Evolutionary conservation across 2,113 vertebrate species (phyloP).

Genomic region (Macaca mulatta): DNA sequence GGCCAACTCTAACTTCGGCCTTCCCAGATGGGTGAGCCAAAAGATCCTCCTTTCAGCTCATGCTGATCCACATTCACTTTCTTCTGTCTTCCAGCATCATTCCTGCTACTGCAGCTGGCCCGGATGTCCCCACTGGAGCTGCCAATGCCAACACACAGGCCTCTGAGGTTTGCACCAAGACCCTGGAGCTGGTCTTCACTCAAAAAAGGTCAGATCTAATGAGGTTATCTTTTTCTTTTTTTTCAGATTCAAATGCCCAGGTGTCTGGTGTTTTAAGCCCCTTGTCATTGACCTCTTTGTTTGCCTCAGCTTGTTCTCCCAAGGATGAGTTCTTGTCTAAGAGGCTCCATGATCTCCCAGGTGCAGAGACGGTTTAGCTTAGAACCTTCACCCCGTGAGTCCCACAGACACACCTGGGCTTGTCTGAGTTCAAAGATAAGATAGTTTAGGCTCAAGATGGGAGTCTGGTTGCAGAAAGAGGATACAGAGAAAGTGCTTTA

Average conservation of each 20-base stretch:
- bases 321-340: neutral
- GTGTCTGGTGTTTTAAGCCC: neutral
- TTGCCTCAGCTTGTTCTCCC: neutral
- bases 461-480: neutral
- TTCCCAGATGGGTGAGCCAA: neutral
- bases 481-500: neutral
- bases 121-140: neutral
- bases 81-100: accelerated
- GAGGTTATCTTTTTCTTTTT: neutral
- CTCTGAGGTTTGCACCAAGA: neutral
- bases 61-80: neutral
- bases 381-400: neutral
- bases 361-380: neutral
- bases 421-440: neutral
- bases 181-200: neutral
- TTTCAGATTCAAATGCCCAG: neutral
- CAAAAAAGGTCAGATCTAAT: neutral
- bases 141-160: neutral
- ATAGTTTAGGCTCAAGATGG: neutral
- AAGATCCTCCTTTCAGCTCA: neutral
- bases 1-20: neutral
- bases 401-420: neutral
- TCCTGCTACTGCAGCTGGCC: neutral
- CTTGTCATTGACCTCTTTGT: neutral
- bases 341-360: neutral